phyloP scores from a whole-genome alignment of 1,140 invertebrate species.

The Drosophila subobscura region DNA sequence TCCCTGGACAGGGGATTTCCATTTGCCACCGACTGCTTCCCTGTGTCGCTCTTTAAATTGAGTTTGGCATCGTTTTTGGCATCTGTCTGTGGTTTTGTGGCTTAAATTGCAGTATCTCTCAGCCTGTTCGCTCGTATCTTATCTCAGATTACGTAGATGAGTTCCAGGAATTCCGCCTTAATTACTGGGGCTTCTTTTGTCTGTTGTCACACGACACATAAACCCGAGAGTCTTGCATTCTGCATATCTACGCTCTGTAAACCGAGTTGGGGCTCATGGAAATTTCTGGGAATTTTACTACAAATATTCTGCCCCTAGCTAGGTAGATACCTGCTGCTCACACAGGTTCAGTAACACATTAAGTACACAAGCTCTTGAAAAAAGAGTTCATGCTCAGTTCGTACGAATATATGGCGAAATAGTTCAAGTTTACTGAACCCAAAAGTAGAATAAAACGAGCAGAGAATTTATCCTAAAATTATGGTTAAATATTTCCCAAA shows the following conservation, averaged over 20 bases:
- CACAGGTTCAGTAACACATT: slow-evolving; percentile 43
- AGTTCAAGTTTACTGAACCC: slow-evolving; percentile 41
- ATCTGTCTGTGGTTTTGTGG: neutral
- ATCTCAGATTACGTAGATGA: slow-evolving; percentile 2
- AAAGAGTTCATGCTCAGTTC: slow-evolving; percentile 24
- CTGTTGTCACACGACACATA: slow-evolving; percentile 26
- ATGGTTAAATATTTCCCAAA: slow-evolving; percentile 16
- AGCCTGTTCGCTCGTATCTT: too few species aligned
- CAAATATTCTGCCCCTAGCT: slow-evolving; percentile 11
- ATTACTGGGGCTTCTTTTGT: slow-evolving; percentile 31
- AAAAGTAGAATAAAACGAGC: slow-evolving; percentile 16
- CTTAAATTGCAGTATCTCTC: slow-evolving; percentile 18
- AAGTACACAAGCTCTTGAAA: slow-evolving; percentile 16
- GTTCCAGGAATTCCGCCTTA: slow-evolving; percentile 28
- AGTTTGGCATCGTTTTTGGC: too few species aligned
- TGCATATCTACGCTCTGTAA: slow-evolving; percentile 8
- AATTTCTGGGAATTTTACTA: slow-evolving; percentile 40
- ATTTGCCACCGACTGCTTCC: too few species aligned
- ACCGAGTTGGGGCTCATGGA: slow-evolving; percentile 19
- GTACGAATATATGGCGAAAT: slow-evolving; percentile 22
- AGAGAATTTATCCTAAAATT: slow-evolving; percentile 42
- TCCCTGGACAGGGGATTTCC: too few species aligned
- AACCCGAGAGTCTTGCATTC: slow-evolving; percentile 27
- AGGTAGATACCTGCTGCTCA: neutral
- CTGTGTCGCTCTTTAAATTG: slow-evolving; percentile 9